phyloP scores from a whole-genome alignment of 2,797 vertebrate genomes.

The Melopsittacus undulatus region DNA sequence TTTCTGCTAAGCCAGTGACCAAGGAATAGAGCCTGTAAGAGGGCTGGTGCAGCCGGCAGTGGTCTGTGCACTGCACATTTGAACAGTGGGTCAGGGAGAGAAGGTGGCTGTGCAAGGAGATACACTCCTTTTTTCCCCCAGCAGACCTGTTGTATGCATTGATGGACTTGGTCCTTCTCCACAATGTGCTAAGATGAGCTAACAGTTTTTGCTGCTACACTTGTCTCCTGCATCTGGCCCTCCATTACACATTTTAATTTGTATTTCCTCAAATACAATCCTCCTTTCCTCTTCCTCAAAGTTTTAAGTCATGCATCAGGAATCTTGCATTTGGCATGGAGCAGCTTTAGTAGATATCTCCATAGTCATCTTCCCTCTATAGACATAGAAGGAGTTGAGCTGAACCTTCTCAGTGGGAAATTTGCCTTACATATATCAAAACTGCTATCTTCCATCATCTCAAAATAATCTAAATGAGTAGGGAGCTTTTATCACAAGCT shows the following conservation, averaged over 20 bases:
- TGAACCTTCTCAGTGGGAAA: neutral
- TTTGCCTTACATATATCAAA: neutral
- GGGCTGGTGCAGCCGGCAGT: neutral
- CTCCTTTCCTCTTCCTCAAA: neutral
- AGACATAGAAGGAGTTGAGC: neutral
- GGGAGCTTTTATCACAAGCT: neutral
- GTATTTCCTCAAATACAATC: neutral
- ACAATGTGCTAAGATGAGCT: neutral
- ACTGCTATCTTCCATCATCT: neutral
- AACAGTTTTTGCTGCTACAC: rapidly evolving
- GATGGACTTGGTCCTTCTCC: neutral
- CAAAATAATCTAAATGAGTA: neutral
- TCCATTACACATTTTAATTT: neutral
- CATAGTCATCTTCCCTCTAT: neutral
- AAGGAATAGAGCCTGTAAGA: neutral
- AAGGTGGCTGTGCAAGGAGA: neutral
- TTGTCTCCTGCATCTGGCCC: neutral
- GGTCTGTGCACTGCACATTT: neutral
- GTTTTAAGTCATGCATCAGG: neutral
- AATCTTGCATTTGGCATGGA: neutral
- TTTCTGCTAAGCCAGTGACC: neutral
- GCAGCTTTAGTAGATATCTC: neutral
- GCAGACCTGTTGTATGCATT: neutral
- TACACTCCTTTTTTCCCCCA: neutral
- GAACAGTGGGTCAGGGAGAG: neutral